Evolutionary conservation across 2,113 vertebrate genomes (phyloP), one percentile per base, ranked within the genome.

Genomic region (Urocynchramus pylzowi): DNA sequence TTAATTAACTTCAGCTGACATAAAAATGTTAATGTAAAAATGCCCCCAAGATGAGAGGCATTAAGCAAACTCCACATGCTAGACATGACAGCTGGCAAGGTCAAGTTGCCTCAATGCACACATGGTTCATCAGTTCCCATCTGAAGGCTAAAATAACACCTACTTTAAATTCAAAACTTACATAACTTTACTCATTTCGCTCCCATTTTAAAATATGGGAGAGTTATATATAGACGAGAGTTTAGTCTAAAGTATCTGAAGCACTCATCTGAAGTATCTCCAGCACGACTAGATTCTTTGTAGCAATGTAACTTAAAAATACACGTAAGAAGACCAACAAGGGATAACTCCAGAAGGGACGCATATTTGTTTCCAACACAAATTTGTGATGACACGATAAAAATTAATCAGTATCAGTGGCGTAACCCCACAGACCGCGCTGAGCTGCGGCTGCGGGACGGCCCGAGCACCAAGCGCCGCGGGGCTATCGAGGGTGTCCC

Each of bases 71-170:
- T 13, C 44, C n/a, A 76, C 7, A 13, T 3, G 11, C 15, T 4
- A 33, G 6, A 21, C 3, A 3, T 0, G 5, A 64, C n/a, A 45
- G 19, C 14, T 33, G 1, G 1, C 42, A 21, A n/a, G 21, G 33
- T 11, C 13, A 45, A n/a, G 13, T 0, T 42, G 22, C 27, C 10
- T 35, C 27, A n/a, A 11, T 0, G 1, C 10, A 57, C 0, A 0
- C 3, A 17, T 2, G 2, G 26, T 9, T 31, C 19, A 65, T 1
- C 9, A 11, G 4, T 3, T 64, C 2, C 30, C 7, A 68, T 67
- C 35, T 67, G 5, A 50, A 57, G 5, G 8, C 11, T 70, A 60
- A 60, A 76, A 44, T 8, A 60, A 14, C 4, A 31, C 0, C 3
- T 18, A 7, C 14, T 84, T 87, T 21, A 42, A 61, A 71, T 14